Evolutionary conservation across 2,888 invertebrate species (phyloP), one percentile per base, ranked within the genome.

Genomic region (Dynastes grantii): DNA sequence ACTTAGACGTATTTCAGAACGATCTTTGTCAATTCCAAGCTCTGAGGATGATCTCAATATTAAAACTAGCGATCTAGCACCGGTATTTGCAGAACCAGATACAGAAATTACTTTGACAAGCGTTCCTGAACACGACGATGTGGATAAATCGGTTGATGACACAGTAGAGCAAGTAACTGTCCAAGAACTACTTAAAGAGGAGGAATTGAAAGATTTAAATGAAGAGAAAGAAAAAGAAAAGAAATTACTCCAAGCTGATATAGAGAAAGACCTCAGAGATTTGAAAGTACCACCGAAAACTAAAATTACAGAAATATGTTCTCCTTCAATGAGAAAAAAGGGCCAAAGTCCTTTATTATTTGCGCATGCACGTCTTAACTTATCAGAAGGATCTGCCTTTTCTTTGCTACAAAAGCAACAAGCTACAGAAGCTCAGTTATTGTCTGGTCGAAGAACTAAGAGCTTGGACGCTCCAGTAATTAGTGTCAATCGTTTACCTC

Each of bases 391-490:
- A 0, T 96, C 96, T 13, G 95, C 94, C 5, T 93, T 95, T 84
- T 92, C 92, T 1, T 90, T 95, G 0, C 87, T 95, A 51, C 94
- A 95, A 86, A 92, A 95, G 67, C 95, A 96, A 87, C 94, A 93
- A 84, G 94, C 95, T 6, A 91, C 94, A 0, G 94, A 93, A 84
- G 95, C 95, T 0, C 95, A 95, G 2, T 51, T 80, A 32, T 93
- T 93, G 6, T 89, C 94, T 2, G 93, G 94, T 77, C 91, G 96
- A 75, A 91, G 96, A 83, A 94, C 96, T 0, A 96, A 96, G 88
- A 96, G 96, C 79, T 90, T 96, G 81, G 96, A 96, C 84, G 94
- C 96, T 2, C 95, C 96, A 0, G 94, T 96, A 29, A 95, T 96
- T 85, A 94, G 95, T 27, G 89, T 96, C 45, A 95, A 94, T 87